A percentile compares a stretch with the other conserved stretches of the same genome.
These are phyloP conservation scores for Cepaea hortensis DNA, from an alignment of 2,888 invertebrate genomes.

Conservation along the genomic window DNA sequence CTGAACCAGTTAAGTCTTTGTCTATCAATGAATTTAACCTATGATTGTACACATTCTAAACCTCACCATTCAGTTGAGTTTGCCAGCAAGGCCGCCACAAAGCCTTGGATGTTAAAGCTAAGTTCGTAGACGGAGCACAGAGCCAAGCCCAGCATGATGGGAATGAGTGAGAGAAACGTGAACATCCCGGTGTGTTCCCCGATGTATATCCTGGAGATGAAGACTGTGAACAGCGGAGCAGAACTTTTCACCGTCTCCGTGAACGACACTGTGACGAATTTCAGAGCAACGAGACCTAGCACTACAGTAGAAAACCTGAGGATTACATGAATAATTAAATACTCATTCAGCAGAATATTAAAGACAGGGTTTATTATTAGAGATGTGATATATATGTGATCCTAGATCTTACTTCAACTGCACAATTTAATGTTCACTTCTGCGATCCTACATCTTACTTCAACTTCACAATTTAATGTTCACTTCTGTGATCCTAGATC, in stretches of 20 bases:
- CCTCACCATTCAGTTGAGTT: slow-evolving; percentile 85
- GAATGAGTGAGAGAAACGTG: slow-evolving; percentile 84
- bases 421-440: too few relatives aligned
- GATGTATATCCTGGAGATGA: slow-evolving; percentile 79
- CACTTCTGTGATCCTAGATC: too few relatives aligned
- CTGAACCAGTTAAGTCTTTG: too few relatives aligned
- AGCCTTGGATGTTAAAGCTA: slow-evolving; percentile 85
- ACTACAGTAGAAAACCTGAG: slow-evolving; percentile 84
- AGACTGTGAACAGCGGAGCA: slow-evolving; percentile 86
- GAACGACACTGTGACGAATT: slow-evolving; percentile 88
- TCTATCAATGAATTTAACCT: too few relatives aligned
- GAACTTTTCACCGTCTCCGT: slow-evolving; percentile 89
- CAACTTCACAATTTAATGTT: too few relatives aligned
- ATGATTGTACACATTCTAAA: not conserved
- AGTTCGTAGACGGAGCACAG: slow-evolving; percentile 86
- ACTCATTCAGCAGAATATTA: slow-evolving; percentile 85
- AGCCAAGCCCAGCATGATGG: slow-evolving; percentile 86
- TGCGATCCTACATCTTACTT: too few relatives aligned
- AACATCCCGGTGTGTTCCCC: slow-evolving; percentile 75
- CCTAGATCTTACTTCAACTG: slow-evolving; percentile 68
- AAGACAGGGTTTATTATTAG: slow-evolving; percentile 81
- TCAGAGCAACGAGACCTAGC: slow-evolving; percentile 84
- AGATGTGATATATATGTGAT: slow-evolving; percentile 86
- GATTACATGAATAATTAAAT: slow-evolving; percentile 65
- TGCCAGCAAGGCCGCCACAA: slow-evolving; percentile 85